Conservation (phyloP, 2,888 invertebrate genomes). For the Hypselothyrea guttata region DNA sequence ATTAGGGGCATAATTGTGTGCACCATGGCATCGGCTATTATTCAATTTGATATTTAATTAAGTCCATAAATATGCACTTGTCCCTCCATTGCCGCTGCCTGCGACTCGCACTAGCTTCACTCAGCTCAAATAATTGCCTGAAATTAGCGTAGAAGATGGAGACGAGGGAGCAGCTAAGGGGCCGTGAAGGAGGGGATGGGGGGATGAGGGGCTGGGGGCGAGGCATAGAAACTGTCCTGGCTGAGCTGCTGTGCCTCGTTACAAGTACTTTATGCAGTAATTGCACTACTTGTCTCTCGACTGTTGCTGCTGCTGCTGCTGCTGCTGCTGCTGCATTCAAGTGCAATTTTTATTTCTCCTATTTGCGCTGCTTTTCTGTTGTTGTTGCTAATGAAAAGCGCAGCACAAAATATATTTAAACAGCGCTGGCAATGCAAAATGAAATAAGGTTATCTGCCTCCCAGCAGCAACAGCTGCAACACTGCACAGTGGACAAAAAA, state of each 20-base stretch:
- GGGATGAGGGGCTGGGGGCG: conserved; percentile 3
- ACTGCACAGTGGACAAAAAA: too few species aligned
- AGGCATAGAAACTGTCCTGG: conserved; percentile 2
- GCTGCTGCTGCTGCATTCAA: conserved; percentile 41
- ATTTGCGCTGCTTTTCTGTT: conserved; percentile 4
- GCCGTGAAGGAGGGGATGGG: conserved; percentile 10
- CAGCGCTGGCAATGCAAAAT: conserved; percentile 23
- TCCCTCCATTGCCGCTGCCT: neutral
- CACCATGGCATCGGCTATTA: neutral
- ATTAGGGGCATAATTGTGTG: too few species aligned
- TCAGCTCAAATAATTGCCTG: conserved; percentile 74
- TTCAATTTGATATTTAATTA: conserved; percentile 7
- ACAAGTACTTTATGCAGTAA: conserved; percentile 76
- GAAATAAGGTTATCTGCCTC: conserved; percentile 36
- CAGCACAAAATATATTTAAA: conserved; percentile 35
- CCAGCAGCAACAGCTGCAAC: conserved; percentile 15
- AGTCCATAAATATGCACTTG: neutral
- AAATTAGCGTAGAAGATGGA: conserved; percentile 60
- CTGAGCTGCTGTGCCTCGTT: conserved; percentile 53
- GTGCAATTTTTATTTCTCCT: conserved; percentile 50
- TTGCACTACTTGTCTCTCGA: conserved; percentile 70
- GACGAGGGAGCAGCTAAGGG: conserved; percentile 3
- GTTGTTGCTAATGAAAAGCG: conserved; percentile 44
- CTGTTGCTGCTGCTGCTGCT: conserved; percentile 23
- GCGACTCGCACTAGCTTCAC: conserved; percentile 12